Percentiles rank a stretch among this genome's conserved stretches.
Conservation (phyloP, 2,888 invertebrate genomes). For the Cheiracanthium punctorium region DNA sequence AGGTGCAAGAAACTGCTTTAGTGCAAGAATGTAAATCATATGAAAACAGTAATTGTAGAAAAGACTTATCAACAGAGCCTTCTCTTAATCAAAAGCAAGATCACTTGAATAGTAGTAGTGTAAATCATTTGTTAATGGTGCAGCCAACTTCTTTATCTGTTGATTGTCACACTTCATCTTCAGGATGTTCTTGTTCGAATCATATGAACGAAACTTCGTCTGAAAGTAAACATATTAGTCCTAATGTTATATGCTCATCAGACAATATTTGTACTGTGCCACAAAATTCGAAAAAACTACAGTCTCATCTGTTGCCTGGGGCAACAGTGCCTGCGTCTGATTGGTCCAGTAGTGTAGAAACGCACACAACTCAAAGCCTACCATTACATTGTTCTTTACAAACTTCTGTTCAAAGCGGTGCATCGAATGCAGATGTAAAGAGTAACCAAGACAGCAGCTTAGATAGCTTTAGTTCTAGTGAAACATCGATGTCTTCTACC, state of each 20-base stretch:
- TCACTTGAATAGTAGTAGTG: not conserved
- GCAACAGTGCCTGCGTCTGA: not conserved
- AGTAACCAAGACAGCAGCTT: not conserved
- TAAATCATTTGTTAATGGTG: not conserved
- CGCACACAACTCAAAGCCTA: not conserved
- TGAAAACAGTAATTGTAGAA: not conserved
- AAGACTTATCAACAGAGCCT: not conserved
- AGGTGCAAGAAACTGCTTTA: not conserved
- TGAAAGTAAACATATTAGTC: not conserved
- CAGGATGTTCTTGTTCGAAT: not conserved
- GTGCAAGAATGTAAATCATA: not conserved
- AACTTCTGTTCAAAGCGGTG: not conserved
- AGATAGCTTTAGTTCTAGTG: not conserved
- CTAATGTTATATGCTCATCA: not conserved
- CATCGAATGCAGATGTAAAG: not conserved
- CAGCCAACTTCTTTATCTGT: not conserved
- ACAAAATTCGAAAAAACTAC: not conserved
- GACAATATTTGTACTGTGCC: not conserved
- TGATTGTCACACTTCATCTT: not conserved
- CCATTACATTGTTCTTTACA: not conserved
- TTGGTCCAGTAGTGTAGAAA: not conserved
- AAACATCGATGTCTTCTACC: not conserved
- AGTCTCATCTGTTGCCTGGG: not conserved
- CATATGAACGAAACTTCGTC: not conserved
- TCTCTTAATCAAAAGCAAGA: not conserved